Evolutionary conservation across 2,797 vertebrate species (phyloP), one percentile per base, ranked within the genome.

Genomic region (Sebastes oblongus): DNA sequence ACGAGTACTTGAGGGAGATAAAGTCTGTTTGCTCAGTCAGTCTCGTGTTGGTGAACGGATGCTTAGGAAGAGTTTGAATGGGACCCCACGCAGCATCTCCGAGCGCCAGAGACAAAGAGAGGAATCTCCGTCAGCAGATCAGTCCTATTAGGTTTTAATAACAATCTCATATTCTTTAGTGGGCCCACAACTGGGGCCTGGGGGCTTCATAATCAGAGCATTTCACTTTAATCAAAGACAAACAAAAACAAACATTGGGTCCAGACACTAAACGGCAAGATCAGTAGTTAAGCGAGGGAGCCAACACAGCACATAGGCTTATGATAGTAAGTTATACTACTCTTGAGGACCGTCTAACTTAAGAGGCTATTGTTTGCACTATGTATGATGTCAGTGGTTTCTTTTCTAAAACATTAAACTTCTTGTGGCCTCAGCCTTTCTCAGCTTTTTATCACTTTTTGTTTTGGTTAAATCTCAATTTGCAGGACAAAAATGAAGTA

Each of bases 121-220:
- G 80, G 78, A 85, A 88, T 88, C 83, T 82, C 79, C 70, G 86
- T 89, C 90, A 92, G 89, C 90, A 92, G 70, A 92, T 92, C 88
- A 86, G 84, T 93, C 86, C 91, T 90, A 92, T 93, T 93, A 92
- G 91, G 83, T 89, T 92, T 93, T 94, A 94, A 93, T 94, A 94
- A 93, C 86, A 85, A 84, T 89, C 83, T 90, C 80, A 89, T 91
- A 90, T 91, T 87, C 90, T 86, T 86, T 85, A 85, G 84, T 81
- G 86, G 90, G 77, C 86, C 86, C 86, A 66, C 32, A 87, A 90
- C 84, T 66, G 80, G 62, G 78, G 88, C 82, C 82, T 75, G 73
- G 56, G 91, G 87, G 88, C 88, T 89, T 91, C 80, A 84, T 93
- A 90, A 93, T 90, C 82, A 89, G 85, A 90, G 85, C 83, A 85